These are phyloP conservation scores for Phoeniculus purpureus DNA, from an alignment of 2,797 vertebrate genomes.

Conservation along the genomic window DNA sequence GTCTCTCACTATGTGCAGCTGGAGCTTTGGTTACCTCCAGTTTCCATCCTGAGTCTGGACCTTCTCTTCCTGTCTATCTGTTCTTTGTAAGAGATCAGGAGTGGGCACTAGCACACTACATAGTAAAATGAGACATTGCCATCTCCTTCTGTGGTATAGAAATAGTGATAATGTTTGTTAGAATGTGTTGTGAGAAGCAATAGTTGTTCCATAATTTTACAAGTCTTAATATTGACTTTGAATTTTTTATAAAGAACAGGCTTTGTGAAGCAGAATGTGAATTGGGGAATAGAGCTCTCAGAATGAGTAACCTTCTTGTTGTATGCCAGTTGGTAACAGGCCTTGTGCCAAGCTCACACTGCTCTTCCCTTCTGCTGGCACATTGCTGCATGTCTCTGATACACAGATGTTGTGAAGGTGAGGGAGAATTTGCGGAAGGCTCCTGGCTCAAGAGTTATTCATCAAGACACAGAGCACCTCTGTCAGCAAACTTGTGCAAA, in stretches of 20 bases:
- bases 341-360: background rate
- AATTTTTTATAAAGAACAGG: background rate
- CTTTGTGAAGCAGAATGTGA: background rate
- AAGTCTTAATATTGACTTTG: background rate
- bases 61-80: background rate
- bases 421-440: background rate
- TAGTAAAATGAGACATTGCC: background rate
- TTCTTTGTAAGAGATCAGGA: background rate
- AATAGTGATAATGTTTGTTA: background rate
- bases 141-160: background rate
- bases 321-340: background rate
- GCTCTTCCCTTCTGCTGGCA: background rate
- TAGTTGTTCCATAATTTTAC: background rate
- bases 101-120: background rate
- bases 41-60: background rate
- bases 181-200: background rate
- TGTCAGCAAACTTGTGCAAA: background rate
- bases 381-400: fast-evolving
- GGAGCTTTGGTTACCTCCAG: background rate
- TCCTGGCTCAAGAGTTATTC: background rate
- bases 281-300: background rate
- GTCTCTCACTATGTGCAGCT: background rate
- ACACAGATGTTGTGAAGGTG: background rate
- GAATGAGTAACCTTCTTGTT: background rate
- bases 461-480: background rate